Base-by-base conservation (phyloP, 1,140 invertebrate genomes). In the Drosophila sp. region DNA sequence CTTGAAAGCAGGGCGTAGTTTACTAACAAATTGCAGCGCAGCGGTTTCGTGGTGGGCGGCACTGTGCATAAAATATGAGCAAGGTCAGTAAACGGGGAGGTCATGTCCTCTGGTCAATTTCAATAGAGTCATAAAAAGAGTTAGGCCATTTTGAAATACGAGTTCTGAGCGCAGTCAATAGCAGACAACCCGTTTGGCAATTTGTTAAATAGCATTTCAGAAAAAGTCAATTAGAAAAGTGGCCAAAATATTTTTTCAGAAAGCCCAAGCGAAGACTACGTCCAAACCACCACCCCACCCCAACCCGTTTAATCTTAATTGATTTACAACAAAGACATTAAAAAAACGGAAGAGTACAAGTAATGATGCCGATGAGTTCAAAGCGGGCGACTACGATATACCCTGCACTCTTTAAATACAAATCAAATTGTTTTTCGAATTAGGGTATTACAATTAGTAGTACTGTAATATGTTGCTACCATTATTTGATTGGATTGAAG, bases 71-170 rank as follows among this genome's bases (percentile, higher is more conserved):
- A 74, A 81, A 76, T 76, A 77, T 69, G 56, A 29, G 46, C 72
- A 76, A 21, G 21, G 21, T 21, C 21, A 21, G 21, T 21, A 21
- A 21, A 21, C 21, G 67, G 72, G 78, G 41, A 53, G 27, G 34
- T 53, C 61, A 54, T 62, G 69, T 72, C 62, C 13, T 41, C 56
- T 57, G 76, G 43, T 46, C 70, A 53, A 46, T 45, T 76, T 76
- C 70, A 72, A 64, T 76, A 50, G 43, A 63, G 57, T 51, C 78
- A 77, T 69, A 81, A 73, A 80, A 80, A 69, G 57, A 73, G 72
- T 64, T 43, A 41, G 67, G 57, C 67, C 62, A 76, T 71, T 76
- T 54, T 63, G 48, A 80, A 80, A 81, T 67, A 77, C 64, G 48
- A 70, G 54, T 18, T 34, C n/a, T 41, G 46, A 40, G 46, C 45